Percentiles rank a stretch among this genome's conserved stretches.
Conservation (phyloP, 2,888 invertebrate genomes). For the Patella ulyssiponensis region DNA sequence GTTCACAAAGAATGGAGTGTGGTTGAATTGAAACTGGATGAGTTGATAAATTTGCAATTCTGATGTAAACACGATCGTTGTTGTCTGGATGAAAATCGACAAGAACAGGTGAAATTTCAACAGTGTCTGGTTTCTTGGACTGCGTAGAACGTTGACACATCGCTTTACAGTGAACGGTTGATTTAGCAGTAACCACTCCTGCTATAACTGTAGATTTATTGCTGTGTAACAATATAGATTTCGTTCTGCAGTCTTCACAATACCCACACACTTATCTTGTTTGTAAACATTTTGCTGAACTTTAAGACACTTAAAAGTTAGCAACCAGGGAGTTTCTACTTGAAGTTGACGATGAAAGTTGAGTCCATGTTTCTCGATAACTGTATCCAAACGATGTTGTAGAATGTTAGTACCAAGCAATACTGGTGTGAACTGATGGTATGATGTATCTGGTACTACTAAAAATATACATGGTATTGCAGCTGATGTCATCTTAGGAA, state of each 20-base stretch:
- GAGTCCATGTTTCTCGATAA: background rate
- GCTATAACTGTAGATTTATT: background rate
- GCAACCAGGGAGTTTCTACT: too few species aligned
- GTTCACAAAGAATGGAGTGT: too few species aligned
- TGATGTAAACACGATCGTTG: too few species aligned
- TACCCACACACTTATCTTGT: background rate
- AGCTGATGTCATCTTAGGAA: background rate
- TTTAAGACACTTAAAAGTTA: too few species aligned
- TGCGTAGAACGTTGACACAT: background rate
- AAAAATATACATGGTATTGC: slow-evolving; percentile 1
- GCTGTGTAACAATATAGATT: background rate
- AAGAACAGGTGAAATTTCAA: background rate
- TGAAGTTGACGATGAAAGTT: too few species aligned
- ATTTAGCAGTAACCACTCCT: too few species aligned
- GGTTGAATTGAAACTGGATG: too few species aligned
- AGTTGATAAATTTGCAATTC: too few species aligned
- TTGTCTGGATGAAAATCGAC: too few species aligned
- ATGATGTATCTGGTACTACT: background rate
- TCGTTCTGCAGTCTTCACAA: background rate
- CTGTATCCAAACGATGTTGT: background rate
- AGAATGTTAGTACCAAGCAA: background rate
- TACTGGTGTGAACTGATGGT: background rate
- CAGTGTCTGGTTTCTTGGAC: background rate
- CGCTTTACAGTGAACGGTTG: background rate
- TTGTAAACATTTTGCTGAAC: too few species aligned